Evolutionary conservation across 2,888 invertebrate genomes (phyloP), one percentile per base, ranked within the genome.

Genomic region (Aspidapion aeneum): DNA sequence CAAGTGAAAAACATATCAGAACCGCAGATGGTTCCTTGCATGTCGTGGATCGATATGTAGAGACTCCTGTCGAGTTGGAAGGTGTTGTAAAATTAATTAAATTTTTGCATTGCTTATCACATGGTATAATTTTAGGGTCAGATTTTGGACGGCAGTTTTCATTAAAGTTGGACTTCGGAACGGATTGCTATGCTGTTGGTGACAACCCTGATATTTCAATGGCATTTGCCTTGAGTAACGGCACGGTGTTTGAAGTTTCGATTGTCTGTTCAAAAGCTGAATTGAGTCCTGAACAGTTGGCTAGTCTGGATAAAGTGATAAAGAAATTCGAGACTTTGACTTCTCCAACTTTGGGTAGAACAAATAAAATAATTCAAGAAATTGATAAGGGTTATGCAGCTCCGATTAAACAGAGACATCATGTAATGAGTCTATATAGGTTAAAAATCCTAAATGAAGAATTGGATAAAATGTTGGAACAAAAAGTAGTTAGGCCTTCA

Each of bases 21-120:
- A 64, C 64, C 1, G 59, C 58, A 1, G 64, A 64, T 59, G 64
- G 61, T 1, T 18, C 7, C 12, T 21, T 12, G 12, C 64, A 64
- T 18, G n/a, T 12, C 1, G 61, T 61, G 9, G 18, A 12, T 16
- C 50, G 35, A 7, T 35, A 35, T 35, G 35, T 35, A 7, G 35
- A 35, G 12, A 7, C 12, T 7, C 12, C 35, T 3, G 35, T 35
- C 5, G 35, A 35, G 12, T 12, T 35, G 12, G 35, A 35, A 7
- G 35, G 35, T 35, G 12, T 35, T 7, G 35, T 35, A 7, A 35
- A 35, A 12, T 35, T 35, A 12, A 35, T 35, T 35, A 35, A 35
- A 35, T 3, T 35, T 7, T 35, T 35, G 35, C 3, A 3, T 35
- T 7, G 35, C 12, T 12, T 35, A 35, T 3, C 35, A 35, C 35